These are phyloP conservation scores for Ichneumoninae sp. DNA, from an alignment of 2,888 invertebrate genomes.

Conservation along the genomic window DNA sequence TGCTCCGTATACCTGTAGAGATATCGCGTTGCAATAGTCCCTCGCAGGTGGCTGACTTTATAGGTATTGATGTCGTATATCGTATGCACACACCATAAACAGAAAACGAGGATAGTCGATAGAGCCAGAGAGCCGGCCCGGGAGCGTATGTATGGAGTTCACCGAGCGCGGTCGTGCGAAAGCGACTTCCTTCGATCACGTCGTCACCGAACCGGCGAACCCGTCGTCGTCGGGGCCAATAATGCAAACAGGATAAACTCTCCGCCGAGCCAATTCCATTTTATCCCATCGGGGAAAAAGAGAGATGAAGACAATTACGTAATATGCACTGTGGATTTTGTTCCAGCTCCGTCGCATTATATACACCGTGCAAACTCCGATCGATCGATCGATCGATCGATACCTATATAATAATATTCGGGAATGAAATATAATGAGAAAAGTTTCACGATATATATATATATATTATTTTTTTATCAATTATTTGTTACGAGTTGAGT, in stretches of 20 bases:
- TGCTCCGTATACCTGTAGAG: constrained; percentile 29
- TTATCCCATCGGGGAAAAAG: constrained; percentile 53
- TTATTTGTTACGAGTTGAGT: constrained; percentile 27
- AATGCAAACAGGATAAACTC: constrained; percentile 54
- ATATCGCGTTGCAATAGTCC: constrained; percentile 58
- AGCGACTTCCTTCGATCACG: constrained; percentile 78
- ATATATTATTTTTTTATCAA: constrained; percentile 42
- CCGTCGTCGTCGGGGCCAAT: constrained; percentile 27
- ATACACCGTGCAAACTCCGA: constrained; percentile 21
- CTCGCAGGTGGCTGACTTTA: constrained; percentile 66
- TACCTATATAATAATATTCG: constrained; percentile 36
- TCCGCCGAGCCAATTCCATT: constrained; percentile 58
- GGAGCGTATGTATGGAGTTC: constrained; percentile 61
- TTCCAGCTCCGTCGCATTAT: constrained; percentile 1
- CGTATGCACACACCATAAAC: constrained; percentile 58
- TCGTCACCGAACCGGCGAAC: constrained; percentile 63
- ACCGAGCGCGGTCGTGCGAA: constrained; percentile 79
- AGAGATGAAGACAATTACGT: constrained; percentile 67
- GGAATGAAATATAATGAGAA: constrained; percentile 56
- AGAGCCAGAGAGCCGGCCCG: constrained; percentile 22
- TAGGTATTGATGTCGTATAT: constrained; percentile 57
- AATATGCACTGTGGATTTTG: constrained; percentile 55
- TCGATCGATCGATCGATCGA: constrained; percentile 55
- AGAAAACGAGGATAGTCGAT: constrained; percentile 61
- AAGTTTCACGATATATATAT: constrained; percentile 43